Evolutionary conservation across 2,888 invertebrate genomes (phyloP).

Genomic region (Synanthedon tipuliformis): DNA sequence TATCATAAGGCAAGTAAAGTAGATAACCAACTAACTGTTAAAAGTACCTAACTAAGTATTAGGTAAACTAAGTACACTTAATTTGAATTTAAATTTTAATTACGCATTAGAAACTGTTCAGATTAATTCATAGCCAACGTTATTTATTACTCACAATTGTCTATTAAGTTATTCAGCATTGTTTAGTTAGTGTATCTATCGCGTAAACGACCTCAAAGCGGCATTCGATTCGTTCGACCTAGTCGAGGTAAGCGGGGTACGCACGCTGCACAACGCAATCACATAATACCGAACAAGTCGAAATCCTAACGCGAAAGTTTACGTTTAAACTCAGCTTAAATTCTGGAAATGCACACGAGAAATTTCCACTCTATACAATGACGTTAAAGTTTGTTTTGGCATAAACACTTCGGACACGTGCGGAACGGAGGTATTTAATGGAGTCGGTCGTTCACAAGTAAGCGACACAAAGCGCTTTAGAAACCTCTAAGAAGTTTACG

Average conservation of each 20-base stretch:
- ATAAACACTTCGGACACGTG: constrained; percentile 48
- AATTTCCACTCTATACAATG: constrained; percentile 17
- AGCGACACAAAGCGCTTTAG: constrained; percentile 49
- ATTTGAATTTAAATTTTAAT: constrained; percentile 49
- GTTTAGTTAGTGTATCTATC: constrained; percentile 35
- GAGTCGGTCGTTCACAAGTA: constrained; percentile 40
- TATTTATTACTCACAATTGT: constrained; percentile 33
- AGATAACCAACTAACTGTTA: too few relatives aligned
- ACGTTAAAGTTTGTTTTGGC: constrained; percentile 34
- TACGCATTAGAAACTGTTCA: constrained; percentile 26
- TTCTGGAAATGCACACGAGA: constrained; percentile 2
- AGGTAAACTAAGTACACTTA: constrained; percentile 20
- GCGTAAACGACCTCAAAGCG: constrained; percentile 66
- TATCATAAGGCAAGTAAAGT: too few relatives aligned
- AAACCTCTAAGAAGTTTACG: constrained; percentile 20
- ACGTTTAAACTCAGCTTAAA: constrained; percentile 37
- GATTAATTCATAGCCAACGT: constrained; percentile 30
- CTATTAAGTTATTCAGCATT: constrained; percentile 21
- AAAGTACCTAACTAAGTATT: too few relatives aligned
- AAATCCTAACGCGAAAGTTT: constrained; percentile 65
- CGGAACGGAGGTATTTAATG: constrained; percentile 67
- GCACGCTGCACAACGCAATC: constrained; percentile 30
- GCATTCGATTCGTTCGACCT: constrained; percentile 68
- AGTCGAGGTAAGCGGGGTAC: constrained; percentile 30
- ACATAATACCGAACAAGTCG: constrained; percentile 48